Percentiles rank a stretch among this genome's conserved stretches.
Conservation (phyloP, 2,797 vertebrate genomes). For the Carduelis carduelis region DNA sequence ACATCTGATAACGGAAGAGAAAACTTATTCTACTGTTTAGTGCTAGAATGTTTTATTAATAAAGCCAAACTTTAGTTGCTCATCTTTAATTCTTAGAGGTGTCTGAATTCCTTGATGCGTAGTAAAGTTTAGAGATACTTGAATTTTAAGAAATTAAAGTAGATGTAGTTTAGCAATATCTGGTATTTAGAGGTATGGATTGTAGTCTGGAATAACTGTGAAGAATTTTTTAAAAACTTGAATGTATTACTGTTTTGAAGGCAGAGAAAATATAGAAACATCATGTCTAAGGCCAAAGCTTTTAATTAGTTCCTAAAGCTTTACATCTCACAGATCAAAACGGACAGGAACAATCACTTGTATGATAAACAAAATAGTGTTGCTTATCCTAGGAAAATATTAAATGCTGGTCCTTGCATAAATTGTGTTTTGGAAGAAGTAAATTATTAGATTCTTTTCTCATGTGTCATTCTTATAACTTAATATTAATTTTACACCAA, state of each 20-base stretch:
- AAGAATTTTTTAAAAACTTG: neutral
- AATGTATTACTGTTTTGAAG: neutral
- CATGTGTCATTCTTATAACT: neutral
- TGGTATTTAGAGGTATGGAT: neutral
- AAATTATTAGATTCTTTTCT: neutral
- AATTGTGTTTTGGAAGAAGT: neutral
- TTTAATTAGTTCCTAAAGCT: neutral
- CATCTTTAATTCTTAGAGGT: neutral
- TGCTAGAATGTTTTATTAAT: neutral
- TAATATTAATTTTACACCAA: slow-evolving; percentile 6
- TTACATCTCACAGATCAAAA: neutral
- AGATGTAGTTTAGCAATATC: neutral
- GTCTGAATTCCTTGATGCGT: neutral
- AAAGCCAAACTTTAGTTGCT: neutral
- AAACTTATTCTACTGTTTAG: neutral
- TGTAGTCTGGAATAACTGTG: neutral
- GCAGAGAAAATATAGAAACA: neutral
- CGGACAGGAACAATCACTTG: neutral
- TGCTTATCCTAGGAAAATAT: neutral
- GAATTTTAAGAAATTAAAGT: neutral
- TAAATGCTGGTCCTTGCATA: neutral
- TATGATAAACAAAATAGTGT: neutral
- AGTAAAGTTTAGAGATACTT: neutral
- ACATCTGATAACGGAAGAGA: neutral
- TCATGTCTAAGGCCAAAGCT: neutral